phyloP scores from a whole-genome alignment of 2,113 vertebrate species.

The Perognathus longimembris region DNA sequence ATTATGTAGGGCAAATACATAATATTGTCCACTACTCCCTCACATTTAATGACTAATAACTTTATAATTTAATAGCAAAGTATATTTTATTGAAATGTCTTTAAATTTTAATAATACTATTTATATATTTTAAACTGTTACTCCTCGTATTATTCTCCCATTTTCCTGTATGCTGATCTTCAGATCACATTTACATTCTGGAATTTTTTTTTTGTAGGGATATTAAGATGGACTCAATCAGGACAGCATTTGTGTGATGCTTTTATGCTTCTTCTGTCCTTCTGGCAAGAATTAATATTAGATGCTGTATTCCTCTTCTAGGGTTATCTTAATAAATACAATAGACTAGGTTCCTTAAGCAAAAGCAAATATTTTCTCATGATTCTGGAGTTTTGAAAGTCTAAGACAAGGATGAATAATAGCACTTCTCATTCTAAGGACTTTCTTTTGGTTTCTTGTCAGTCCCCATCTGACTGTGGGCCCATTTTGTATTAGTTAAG shows the following conservation, averaged over 20 bases:
- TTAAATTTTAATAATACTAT: background rate
- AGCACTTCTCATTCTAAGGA: background rate
- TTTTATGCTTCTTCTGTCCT: background rate
- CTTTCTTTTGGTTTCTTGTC: background rate
- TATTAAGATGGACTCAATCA: background rate
- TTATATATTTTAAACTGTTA: background rate
- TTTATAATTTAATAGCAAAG: background rate
- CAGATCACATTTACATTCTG: too few species aligned
- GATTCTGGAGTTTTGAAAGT: background rate
- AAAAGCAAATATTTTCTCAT: background rate
- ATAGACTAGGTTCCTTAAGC: background rate
- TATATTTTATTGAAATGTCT: background rate
- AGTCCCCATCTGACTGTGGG: background rate
- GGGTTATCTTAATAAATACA: background rate
- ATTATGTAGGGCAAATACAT: too few species aligned
- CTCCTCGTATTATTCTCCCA: too few species aligned
- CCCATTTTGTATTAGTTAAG: background rate
- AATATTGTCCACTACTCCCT: background rate
- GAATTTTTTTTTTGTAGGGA: background rate
- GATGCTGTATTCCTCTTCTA: background rate
- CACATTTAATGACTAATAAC: background rate
- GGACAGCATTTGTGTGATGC: background rate
- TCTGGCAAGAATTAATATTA: background rate
- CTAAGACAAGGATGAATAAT: background rate
- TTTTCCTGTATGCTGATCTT: too few species aligned